Conservation (phyloP, 2,888 invertebrate species). For the Dolomedes plantarius region DNA sequence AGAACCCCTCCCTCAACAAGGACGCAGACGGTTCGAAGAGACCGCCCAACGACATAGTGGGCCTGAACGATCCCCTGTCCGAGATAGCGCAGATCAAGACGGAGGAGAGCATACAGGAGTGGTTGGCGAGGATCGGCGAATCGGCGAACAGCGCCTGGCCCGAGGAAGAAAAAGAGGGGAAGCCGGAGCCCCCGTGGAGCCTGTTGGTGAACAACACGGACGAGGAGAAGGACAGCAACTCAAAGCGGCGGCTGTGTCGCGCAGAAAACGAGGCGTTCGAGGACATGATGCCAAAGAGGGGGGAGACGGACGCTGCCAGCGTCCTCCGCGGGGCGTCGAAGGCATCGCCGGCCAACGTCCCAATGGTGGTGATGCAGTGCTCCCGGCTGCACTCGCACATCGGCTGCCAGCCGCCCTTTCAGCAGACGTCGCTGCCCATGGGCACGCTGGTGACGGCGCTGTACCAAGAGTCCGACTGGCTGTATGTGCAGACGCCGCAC, state of each 20-base stretch:
- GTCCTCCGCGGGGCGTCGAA: slow-evolving; percentile 81
- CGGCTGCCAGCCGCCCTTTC: slow-evolving; percentile 47
- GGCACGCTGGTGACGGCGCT: slow-evolving; percentile 92
- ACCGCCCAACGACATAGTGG: slow-evolving; percentile 12
- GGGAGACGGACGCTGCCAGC: neutral
- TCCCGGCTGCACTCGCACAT: slow-evolving; percentile 72
- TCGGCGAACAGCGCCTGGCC: neutral
- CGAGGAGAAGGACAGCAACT: neutral
- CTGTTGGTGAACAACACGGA: neutral
- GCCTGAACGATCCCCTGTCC: slow-evolving; percentile 28
- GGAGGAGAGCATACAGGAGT: slow-evolving; percentile 66
- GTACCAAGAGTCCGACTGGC: slow-evolving; percentile 89
- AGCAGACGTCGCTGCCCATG: slow-evolving; percentile 81
- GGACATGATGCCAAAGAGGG: neutral
- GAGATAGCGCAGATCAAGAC: slow-evolving; percentile 53
- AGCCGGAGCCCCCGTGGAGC: slow-evolving; percentile 14
- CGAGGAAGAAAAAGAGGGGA: slow-evolving; percentile 24
- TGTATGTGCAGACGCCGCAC: slow-evolving; percentile 90
- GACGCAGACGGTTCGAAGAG: slow-evolving; percentile 8
- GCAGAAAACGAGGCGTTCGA: neutral
- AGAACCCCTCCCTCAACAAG: neutral
- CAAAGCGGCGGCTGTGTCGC: neutral
- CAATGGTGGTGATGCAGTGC: slow-evolving; percentile 86
- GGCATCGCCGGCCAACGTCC: slow-evolving; percentile 88
- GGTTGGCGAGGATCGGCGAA: slow-evolving; percentile 58